Evolutionary conservation across 2,113 vertebrate genomes (phyloP).

Genomic region (Leptosomus discolor): DNA sequence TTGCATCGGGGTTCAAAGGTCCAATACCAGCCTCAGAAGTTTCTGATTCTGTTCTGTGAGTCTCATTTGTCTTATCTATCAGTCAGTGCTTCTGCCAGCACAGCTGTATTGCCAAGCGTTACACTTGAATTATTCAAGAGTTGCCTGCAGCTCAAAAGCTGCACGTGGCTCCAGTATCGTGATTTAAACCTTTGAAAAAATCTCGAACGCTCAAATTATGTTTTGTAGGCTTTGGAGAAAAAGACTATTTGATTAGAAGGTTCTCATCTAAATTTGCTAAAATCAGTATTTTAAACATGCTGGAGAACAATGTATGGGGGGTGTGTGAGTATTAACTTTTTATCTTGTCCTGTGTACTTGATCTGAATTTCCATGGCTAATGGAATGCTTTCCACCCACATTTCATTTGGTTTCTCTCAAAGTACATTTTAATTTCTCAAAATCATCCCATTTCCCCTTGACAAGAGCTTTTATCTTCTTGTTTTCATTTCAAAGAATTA

Average conservation of each 20-base stretch:
- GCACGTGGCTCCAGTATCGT: neutral
- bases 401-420: slow-evolving; percentile 26
- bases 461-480: slow-evolving; percentile 62
- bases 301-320: neutral
- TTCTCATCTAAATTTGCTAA: neutral
- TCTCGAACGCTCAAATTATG: neutral
- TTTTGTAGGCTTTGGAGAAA: neutral
- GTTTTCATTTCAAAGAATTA: slow-evolving; percentile 44
- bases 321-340: neutral
- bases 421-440: slow-evolving; percentile 55
- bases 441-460: slow-evolving; percentile 35
- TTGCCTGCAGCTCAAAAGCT: neutral
- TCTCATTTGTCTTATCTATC: neutral
- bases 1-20: neutral
- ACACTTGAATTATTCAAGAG: neutral
- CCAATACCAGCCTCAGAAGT: neutral
- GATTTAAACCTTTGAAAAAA: neutral
- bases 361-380: slow-evolving; percentile 54
- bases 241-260: neutral
- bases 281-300: neutral
- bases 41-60: neutral
- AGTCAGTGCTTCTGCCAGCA: neutral
- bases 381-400: slow-evolving; percentile 61
- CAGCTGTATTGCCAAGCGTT: neutral
- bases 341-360: neutral